These are phyloP conservation scores for Melieria picta DNA, from an alignment of 2,888 invertebrate genomes.

Conservation along the genomic window DNA sequence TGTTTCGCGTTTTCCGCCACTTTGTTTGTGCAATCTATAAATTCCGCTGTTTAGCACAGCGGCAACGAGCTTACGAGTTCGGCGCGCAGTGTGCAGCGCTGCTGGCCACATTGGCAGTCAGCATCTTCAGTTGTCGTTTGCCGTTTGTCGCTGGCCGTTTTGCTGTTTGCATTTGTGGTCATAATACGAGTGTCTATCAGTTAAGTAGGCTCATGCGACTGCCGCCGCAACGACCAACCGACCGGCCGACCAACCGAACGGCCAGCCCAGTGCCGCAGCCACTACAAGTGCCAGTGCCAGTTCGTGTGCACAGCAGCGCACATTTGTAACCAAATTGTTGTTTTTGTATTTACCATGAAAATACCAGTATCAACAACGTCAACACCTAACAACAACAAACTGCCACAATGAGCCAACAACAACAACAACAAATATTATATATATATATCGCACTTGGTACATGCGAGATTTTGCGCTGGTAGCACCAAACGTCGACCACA, in stretches of 20 bases:
- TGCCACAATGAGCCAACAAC: not conserved
- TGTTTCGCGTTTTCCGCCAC: no score
- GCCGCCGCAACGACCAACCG: slow-evolving; percentile 6
- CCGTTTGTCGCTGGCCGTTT: slow-evolving; percentile 6
- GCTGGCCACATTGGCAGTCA: slow-evolving; percentile 7
- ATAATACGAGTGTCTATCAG: slow-evolving; percentile 13
- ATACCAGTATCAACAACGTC: slow-evolving; percentile 18
- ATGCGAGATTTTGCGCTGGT: slow-evolving; percentile 16
- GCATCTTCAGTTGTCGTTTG: slow-evolving; percentile 1
- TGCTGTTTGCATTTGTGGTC: slow-evolving; percentile 23
- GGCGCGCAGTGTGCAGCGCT: no score
- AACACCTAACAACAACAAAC: not conserved
- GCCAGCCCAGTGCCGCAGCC: not conserved
- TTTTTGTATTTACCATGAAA: slow-evolving; percentile 23
- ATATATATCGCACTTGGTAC: not conserved
- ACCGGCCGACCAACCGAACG: not conserved
- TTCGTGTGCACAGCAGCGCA: slow-evolving; percentile 6
- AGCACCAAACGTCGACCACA: not conserved
- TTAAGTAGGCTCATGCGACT: slow-evolving; percentile 15
- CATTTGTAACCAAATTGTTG: slow-evolving; percentile 22
- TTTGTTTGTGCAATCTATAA: no score
- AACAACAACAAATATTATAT: slow-evolving; percentile 9
- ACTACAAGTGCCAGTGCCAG: not conserved
- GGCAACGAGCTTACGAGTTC: no score
- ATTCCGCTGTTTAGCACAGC: no score